Base-by-base conservation (phyloP, 2,888 invertebrate species). In the Microctonus aethiopoides region DNA sequence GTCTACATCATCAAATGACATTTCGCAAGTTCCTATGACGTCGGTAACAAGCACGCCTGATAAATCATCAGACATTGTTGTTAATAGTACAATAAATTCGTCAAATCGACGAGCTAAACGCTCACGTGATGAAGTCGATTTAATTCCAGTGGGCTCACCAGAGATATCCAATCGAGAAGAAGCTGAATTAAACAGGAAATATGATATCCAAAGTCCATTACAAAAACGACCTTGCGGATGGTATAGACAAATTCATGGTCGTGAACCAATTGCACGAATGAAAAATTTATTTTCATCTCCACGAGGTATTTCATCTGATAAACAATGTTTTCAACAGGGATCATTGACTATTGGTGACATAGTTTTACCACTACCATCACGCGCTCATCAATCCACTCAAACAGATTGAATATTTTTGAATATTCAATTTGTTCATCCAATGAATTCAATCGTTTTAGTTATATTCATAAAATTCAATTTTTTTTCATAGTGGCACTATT, bases 191-290 rank as follows among this genome's bases (percentile, higher is more conserved):
- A 68, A 74, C 52, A 16, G 36, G 16, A 65, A 16, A 22, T 59
- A 20, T 52, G 26, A 13, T 7, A 26, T 61, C 13, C 69, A 63
- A 22, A 84, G 85, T 71, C 86, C 86, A 1, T 64, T 79, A 0
- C 76, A 81, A 0, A 86, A 86, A 70, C 81, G 83, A 56, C 81
- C 78, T 4, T 78, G 82, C 0, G 81, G 82, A 29, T 83, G 85
- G 84, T 79, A 81, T 66, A 81, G 39, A 22, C 52, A 76, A 61
- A 80, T 85, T 51, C 82, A 78, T 22, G 81, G 66, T 1, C 80
- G 86, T 32, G 79, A 82, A 26, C 86, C 86, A 2, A 83, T 86
- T 3, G 78, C 80, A 0, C 73, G 85, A 11, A 83, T 85, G 84
- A 79, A 80, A 64, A 77, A 72, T 24, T 61, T 57, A 10, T 41